Percentiles rank a stretch among this genome's conserved stretches.
phyloP scores from a whole-genome alignment of 2,113 vertebrate genomes.

The Panurus biarmicus region DNA sequence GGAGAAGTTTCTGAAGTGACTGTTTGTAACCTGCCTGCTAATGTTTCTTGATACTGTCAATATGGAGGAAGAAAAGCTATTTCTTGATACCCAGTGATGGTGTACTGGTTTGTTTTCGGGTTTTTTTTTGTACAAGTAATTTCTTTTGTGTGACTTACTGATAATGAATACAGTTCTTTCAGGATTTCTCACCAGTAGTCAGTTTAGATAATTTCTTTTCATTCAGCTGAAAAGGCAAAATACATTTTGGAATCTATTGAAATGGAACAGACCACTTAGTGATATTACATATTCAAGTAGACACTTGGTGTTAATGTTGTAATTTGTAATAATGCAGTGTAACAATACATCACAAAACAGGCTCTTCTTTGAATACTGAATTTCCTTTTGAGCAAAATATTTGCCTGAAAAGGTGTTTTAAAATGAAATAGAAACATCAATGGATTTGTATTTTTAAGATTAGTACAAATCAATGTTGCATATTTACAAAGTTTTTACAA shows the following conservation, averaged over 20 bases:
- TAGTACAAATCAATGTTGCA: neutral
- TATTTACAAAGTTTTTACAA: neutral
- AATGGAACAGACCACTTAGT: neutral
- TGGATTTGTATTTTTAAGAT: neutral
- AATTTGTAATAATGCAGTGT: neutral
- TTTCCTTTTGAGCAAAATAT: neutral
- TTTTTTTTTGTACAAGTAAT: neutral
- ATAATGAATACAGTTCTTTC: neutral
- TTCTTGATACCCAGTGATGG: neutral
- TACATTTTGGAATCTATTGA: neutral
- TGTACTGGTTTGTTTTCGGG: neutral
- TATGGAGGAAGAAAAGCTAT: neutral
- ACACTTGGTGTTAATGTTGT: neutral
- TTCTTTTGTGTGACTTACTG: neutral
- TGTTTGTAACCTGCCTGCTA: neutral
- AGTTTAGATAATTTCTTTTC: neutral
- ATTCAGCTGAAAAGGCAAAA: neutral
- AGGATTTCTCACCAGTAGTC: neutral
- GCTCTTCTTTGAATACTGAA: neutral
- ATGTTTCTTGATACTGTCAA: neutral
- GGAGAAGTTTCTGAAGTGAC: neutral
- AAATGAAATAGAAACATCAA: neutral
- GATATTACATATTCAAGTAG: neutral
- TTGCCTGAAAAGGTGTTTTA: neutral
- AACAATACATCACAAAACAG: neutral